These are phyloP conservation scores for Aurelia sp. DNA, from an alignment of 30 jellyfish, hydroid and myxozoan genomes.

Conservation along the genomic window DNA sequence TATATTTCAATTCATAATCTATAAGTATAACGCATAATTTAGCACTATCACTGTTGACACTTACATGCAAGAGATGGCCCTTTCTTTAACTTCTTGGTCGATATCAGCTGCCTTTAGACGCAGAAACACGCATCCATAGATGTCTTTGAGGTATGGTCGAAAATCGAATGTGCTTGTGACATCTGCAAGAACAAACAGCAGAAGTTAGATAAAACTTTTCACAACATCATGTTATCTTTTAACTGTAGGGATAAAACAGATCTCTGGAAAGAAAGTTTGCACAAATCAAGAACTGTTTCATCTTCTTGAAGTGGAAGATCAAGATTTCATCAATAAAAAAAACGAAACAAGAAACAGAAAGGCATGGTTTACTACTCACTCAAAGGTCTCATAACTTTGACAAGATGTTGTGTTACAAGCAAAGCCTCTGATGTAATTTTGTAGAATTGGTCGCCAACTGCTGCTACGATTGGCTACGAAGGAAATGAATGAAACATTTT, in stretches of 20 bases:
- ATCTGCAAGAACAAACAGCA: constrained; percentile 21
- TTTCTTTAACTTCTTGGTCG: constrained; percentile 96
- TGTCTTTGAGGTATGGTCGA: constrained; percentile 66
- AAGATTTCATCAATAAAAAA: too few relatives aligned
- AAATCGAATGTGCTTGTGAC: constrained; percentile 59
- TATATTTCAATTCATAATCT: too few relatives aligned
- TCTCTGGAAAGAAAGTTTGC: too few relatives aligned
- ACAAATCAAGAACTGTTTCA: too few relatives aligned
- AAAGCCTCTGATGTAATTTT: constrained; percentile 94
- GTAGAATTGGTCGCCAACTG: constrained; percentile 92
- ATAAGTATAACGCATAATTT: too few relatives aligned
- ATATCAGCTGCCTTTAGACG: constrained; percentile 95
- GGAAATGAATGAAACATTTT: background rate
- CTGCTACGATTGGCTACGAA: constrained; percentile 78
- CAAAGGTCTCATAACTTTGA: constrained; percentile 82
- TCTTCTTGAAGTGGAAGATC: too few relatives aligned
- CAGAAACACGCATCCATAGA: constrained; percentile 81
- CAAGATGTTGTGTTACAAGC: constrained; percentile 85
- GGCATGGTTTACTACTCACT: constrained; percentile 24
- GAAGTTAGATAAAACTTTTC: too few relatives aligned
- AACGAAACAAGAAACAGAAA: too few relatives aligned
- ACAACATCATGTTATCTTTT: too few relatives aligned
- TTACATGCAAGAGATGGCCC: constrained; percentile 94
- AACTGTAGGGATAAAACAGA: too few relatives aligned
- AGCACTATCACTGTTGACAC: background rate